phyloP scores from a whole-genome alignment of 2,113 vertebrate genomes.

The Coracopsis vasa region DNA sequence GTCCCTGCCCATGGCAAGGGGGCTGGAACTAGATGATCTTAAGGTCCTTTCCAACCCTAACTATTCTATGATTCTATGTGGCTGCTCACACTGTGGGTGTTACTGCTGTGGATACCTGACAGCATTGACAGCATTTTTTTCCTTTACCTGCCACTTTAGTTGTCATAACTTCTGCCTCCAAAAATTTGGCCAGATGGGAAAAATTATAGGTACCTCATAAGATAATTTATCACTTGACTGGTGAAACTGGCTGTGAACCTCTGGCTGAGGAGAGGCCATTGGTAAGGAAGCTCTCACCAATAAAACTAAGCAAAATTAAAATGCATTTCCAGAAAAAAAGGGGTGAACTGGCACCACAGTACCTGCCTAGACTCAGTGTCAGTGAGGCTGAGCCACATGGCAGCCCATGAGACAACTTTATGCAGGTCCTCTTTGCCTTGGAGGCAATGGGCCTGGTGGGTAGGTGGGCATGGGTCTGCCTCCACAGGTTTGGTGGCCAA shows the following conservation, averaged over 20 bases:
- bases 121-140: neutral
- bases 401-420: neutral
- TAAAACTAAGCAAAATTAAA: neutral
- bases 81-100: neutral
- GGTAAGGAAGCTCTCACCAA: neutral
- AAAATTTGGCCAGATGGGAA: neutral
- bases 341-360: neutral
- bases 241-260: neutral
- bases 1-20: too few relatives aligned
- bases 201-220: neutral
- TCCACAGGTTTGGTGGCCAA: fast-evolving
- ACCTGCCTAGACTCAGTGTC: neutral
- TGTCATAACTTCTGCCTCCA: neutral
- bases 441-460: neutral
- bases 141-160: neutral
- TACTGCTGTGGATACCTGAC: neutral
- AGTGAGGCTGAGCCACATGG: neutral
- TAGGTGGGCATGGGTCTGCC: neutral
- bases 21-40: too few relatives aligned
- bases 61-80: too few relatives aligned
- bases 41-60: too few relatives aligned
- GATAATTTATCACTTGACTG: neutral
- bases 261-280: neutral
- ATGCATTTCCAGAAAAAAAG: neutral
- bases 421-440: neutral